Evolutionary conservation across 2,888 invertebrate species (phyloP).

Genomic region (Diaphora mendica): DNA sequence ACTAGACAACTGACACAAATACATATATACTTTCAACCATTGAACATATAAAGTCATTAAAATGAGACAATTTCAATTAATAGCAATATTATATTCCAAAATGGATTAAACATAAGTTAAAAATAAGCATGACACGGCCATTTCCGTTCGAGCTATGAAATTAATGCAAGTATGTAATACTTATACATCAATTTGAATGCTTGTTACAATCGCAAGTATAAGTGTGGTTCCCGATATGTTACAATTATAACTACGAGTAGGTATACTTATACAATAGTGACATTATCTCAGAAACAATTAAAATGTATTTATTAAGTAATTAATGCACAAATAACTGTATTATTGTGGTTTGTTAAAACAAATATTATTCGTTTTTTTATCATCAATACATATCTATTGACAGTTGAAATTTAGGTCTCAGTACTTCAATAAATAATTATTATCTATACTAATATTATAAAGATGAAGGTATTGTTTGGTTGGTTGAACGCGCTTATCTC

Average conservation of each 20-base stretch:
- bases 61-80: neutral
- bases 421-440: too few relatives aligned
- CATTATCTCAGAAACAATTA: constrained; percentile 11
- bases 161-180: neutral
- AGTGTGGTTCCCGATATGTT: constrained; percentile 6
- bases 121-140: constrained; percentile 14
- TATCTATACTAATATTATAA: too few relatives aligned
- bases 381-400: neutral
- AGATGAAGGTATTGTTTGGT: too few relatives aligned
- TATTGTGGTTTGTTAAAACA: neutral
- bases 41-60: too few relatives aligned
- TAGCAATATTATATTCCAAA: neutral
- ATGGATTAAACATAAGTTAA: neutral
- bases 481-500: too few relatives aligned
- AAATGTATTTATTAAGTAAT: neutral
- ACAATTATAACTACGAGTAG: neutral
- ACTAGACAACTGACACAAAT: too few relatives aligned
- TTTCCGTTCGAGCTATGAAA: neutral
- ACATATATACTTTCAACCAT: too few relatives aligned
- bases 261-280: neutral
- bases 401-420: too few relatives aligned
- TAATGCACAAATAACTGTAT: neutral
- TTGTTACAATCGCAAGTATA: constrained; percentile 1
- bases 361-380: neutral
- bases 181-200: constrained; percentile 12